Evolutionary conservation across 2,797 vertebrate genomes (phyloP), one percentile per base, ranked within the genome.

Genomic region (Coreius guichenoti): DNA sequence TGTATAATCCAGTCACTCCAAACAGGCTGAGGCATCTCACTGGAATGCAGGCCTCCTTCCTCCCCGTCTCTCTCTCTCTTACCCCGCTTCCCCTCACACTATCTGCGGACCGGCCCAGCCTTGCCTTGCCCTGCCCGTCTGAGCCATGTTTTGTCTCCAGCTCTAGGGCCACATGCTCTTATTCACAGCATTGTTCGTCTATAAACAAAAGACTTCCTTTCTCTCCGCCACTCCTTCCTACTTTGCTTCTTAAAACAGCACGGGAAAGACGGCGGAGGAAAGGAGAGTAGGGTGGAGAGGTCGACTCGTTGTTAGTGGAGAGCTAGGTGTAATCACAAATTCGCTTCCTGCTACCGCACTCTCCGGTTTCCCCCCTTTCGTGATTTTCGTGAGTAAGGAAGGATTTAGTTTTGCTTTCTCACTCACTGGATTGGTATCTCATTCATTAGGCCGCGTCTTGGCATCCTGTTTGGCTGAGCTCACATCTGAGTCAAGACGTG

Each of bases 131-230:
- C 75, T 51, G 65, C 63, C 90, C 89, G 88, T 80, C 90, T 84
- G 63, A 43, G 73, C 51, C 67, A 86, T 90, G 89, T 92, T 93
- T 91, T 91, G 92, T 93, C 91, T 92, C 88, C 88, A 77, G 87
- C 80, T 89, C 61, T 80, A 61, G 90, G 63, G 84, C 87, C 26
- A 67, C 86, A 86, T 82, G 79, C 87, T 90, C 90, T 90, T 89
- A 88, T 91, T 91, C 36, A 26, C 87, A 51, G 85, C 91, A 94
- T 93, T 95, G 92, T 94, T 93, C 92, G 91, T 89, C 90, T 87
- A 80, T 87, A 93, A 94, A 95, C 94, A 95, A 94, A 93, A 90
- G 86, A 79, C 88, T 92, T 92, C 91, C 92, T 91, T 39, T 90
- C 72, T 76, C 80, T 74, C 73, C 49, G 33, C 84, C 89, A 81